Evolutionary conservation across 1,140 invertebrate species (phyloP).

Genomic region (Bombus superbus): DNA sequence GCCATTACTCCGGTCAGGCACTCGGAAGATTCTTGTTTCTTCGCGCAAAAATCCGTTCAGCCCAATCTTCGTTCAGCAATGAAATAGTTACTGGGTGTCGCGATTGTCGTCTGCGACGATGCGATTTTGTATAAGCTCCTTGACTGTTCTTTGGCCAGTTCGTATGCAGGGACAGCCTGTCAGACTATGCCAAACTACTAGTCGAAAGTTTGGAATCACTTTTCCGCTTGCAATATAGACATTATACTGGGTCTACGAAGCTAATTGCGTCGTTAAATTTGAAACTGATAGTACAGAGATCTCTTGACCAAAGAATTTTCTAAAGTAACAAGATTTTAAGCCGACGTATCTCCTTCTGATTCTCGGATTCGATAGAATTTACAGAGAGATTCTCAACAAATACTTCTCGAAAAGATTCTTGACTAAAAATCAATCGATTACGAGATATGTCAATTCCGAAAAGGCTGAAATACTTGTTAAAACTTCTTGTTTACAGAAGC

Average conservation of each 20-base stretch:
- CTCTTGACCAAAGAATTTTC: too few species aligned
- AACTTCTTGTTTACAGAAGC: too few species aligned
- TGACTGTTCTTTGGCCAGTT: too few species aligned
- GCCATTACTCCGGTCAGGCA: constrained; percentile 23
- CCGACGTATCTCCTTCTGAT: too few species aligned
- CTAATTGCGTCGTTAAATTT: not conserved
- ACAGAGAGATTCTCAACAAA: too few species aligned
- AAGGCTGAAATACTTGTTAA: not conserved
- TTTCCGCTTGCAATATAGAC: not conserved
- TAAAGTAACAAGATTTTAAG: too few species aligned
- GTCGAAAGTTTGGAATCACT: not conserved
- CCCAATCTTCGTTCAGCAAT: not conserved
- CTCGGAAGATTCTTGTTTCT: constrained; percentile 12
- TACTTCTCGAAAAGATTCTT: too few species aligned
- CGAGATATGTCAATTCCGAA: not conserved
- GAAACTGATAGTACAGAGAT: not conserved
- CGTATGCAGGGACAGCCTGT: too few species aligned
- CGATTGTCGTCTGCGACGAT: not conserved
- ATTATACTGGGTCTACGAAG: too few species aligned
- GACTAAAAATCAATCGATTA: not conserved
- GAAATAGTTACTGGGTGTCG: not conserved
- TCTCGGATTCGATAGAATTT: too few species aligned
- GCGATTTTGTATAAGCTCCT: not conserved
- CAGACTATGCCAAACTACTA: too few species aligned
- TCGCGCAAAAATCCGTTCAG: not conserved